Base-by-base conservation (phyloP, 2,888 invertebrate species). In the Meganola albula region DNA sequence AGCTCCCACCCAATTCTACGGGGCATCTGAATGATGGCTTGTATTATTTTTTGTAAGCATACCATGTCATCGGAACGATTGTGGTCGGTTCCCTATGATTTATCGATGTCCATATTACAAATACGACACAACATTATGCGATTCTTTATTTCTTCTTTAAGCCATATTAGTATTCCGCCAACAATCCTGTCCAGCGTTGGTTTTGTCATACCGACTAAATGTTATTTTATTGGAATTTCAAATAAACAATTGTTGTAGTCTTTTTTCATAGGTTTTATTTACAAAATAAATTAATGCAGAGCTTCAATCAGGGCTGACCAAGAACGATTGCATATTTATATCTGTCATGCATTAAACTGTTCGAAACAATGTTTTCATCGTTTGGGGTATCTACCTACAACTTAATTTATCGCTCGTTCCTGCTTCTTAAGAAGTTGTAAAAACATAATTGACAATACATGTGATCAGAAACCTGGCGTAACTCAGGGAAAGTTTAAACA, bases 201-300 rank as follows among this genome's bases (percentile, higher is more conserved):
- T 85, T 85, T 84, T 84, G 83, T 82, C 79, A 84, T 84, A 78
- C 80, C 80, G 76, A 74, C 79, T 77, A 83, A 83, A 84, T 85
- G 83, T 84, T 79, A 79, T 83, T 80, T 83, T 80, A 66, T 80
- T 82, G 76, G 84, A 83, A 83, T 84, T 78, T 77, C 67, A 82
- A 82, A 84, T 80, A 78, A 73, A 82, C 79, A 82, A 79, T 79
- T 77, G 74, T 67, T 63, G 45, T 42, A 31, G 31, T 67, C 71
- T 71, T 79, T 74, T 79, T 75, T 70, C 40, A 52, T 50, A 45
- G 40, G 54, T 62, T 70, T 68, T 72, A 73, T 76, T 73, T 65
- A 62, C 65, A 68, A 69, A 69, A 70, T 72, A 71, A 78, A 63
- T 83, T 72, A 77, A 83, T 79, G 62, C 75, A 52, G 62, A 53